Conservation (phyloP, 2,113 vertebrate species). For the Phaethornis superciliosus region DNA sequence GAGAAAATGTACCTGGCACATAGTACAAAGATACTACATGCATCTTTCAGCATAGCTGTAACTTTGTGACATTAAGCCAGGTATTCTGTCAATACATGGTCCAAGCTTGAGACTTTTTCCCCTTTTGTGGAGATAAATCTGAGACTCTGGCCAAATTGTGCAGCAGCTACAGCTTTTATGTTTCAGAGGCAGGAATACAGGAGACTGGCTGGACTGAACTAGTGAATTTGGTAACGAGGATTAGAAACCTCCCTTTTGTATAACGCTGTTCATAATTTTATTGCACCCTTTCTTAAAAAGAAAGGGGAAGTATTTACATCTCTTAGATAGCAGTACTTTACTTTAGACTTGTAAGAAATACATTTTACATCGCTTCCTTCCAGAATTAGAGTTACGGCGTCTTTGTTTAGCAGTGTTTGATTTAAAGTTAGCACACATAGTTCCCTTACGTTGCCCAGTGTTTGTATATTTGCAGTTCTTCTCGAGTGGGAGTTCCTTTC, state of each 20-base stretch:
- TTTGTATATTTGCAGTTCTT: fast-evolving
- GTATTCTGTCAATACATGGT: background rate
- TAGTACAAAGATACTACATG: background rate
- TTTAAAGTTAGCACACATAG: background rate
- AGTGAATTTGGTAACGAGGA: background rate
- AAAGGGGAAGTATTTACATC: fast-evolving
- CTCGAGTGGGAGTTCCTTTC: background rate
- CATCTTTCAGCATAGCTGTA: background rate
- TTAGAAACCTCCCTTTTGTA: background rate
- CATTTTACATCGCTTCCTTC: background rate
- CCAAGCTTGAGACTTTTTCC: background rate
- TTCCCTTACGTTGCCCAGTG: background rate
- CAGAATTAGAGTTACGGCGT: background rate
- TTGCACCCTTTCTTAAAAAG: background rate
- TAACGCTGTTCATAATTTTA: background rate
- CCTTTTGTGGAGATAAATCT: background rate
- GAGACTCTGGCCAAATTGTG: background rate
- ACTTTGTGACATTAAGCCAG: background rate
- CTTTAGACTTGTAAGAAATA: background rate
- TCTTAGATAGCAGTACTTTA: background rate
- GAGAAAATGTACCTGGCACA: background rate
- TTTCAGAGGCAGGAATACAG: background rate
- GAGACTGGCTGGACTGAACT: background rate
- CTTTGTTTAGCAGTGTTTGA: background rate
- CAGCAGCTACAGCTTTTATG: background rate